phyloP scores from a whole-genome alignment of 2,797 vertebrate species.

The Cygnus olor region DNA sequence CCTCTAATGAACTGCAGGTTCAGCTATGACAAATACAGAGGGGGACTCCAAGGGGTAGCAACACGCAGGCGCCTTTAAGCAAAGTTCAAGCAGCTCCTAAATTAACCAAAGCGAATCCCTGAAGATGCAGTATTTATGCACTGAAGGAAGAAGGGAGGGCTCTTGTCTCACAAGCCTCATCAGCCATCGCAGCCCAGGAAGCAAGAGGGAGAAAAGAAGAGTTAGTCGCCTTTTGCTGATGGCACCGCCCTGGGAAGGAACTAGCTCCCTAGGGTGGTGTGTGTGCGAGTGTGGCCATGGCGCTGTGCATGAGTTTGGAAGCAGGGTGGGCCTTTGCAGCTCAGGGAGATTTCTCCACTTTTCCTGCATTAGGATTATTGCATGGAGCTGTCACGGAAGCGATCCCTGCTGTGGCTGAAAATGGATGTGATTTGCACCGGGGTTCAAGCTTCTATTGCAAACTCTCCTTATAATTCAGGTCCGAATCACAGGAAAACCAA shows the following conservation, averaged over 20 bases:
- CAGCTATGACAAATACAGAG: constrained; percentile 50
- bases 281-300: too few species aligned
- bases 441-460: background rate
- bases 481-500: background rate
- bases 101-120: constrained; percentile 64
- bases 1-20: constrained; percentile 73
- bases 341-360: constrained; percentile 31
- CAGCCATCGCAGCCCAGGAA: constrained; percentile 25
- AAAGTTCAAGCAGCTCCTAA: constrained; percentile 75
- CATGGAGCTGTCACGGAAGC: background rate
- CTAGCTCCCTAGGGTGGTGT: too few species aligned
- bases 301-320: background rate
- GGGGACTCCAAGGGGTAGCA: constrained; percentile 40
- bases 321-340: background rate
- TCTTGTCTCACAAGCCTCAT: constrained; percentile 28
- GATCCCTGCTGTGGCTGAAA: background rate
- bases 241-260: background rate
- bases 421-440: background rate
- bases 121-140: constrained; percentile 65
- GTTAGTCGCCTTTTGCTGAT: constrained; percentile 19
- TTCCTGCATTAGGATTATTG: background rate
- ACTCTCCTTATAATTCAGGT: background rate
- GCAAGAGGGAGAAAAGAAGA: constrained; percentile 24
- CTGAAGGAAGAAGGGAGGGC: constrained; percentile 37
- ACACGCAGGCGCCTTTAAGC: constrained; percentile 65